phyloP scores from a whole-genome alignment of 2,888 invertebrate species.

The Acrobasis suavella region DNA sequence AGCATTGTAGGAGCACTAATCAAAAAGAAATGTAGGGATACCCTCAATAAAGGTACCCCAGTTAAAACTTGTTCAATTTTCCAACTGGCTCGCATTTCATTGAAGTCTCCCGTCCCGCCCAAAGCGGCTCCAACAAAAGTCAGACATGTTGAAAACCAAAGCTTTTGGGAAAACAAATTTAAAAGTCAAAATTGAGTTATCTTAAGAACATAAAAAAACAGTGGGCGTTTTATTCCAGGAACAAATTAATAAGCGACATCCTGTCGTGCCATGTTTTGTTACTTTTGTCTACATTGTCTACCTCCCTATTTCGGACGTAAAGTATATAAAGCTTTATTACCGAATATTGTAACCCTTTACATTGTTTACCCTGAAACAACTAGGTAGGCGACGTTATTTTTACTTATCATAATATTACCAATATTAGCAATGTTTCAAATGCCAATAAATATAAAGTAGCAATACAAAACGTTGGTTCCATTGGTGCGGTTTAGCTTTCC shows the following conservation, averaged over 20 bases:
- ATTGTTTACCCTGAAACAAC: no score
- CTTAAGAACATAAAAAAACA: conserved; percentile 13
- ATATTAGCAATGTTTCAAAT: neutral
- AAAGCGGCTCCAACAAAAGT: conserved; percentile 13
- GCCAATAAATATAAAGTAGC: conserved; percentile 15
- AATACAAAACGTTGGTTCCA: conserved; percentile 33
- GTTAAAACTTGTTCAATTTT: conserved; percentile 25
- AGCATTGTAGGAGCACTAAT: neutral
- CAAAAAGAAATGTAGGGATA: conserved; percentile 14
- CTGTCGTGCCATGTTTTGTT: neutral
- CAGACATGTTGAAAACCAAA: conserved; percentile 21
- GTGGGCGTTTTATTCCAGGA: conserved; percentile 7
- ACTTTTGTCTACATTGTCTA: neutral
- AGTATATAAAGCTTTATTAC: no score
- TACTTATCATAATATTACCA: no score
- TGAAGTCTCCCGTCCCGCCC: conserved; percentile 16
- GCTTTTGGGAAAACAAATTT: conserved; percentile 24
- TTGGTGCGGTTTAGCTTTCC: conserved; percentile 32
- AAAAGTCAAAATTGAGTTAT: conserved; percentile 22
- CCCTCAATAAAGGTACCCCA: conserved; percentile 21
- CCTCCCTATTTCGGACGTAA: no score
- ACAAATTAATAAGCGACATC: neutral
- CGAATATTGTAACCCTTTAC: no score
- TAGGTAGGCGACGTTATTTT: no score
- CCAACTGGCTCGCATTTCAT: conserved; percentile 24